These are phyloP conservation scores for Nomia melanderi DNA, from an alignment of 1,140 invertebrate genomes.

Conservation along the genomic window DNA sequence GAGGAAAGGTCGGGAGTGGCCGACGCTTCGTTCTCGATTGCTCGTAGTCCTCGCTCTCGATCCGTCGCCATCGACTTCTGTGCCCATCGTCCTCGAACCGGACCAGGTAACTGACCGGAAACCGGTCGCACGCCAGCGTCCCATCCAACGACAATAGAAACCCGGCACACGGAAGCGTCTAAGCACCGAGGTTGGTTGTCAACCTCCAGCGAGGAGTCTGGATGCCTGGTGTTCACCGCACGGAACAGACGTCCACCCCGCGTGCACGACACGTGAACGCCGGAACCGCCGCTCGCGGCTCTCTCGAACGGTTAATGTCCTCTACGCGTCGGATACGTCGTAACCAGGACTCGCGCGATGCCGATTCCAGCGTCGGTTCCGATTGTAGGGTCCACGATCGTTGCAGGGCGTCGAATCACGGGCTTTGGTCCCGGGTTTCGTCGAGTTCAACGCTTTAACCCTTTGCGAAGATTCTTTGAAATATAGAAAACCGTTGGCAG, in stretches of 20 bases:
- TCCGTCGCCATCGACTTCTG: background rate
- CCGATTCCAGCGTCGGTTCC: too few relatives aligned
- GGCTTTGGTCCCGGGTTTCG: too few relatives aligned
- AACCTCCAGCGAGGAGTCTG: constrained; percentile 11
- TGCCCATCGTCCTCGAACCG: background rate
- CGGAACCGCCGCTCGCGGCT: background rate
- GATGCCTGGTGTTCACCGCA: constrained; percentile 20
- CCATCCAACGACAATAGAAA: background rate
- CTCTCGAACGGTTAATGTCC: too few relatives aligned
- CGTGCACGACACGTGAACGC: constrained; percentile 21
- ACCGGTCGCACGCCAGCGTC: background rate
- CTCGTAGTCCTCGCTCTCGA: background rate
- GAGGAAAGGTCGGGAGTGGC: too few relatives aligned
- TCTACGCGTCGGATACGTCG: too few relatives aligned
- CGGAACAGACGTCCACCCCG: constrained; percentile 30
- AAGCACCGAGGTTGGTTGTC: constrained; percentile 30
- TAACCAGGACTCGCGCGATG: too few relatives aligned
- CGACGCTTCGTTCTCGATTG: too few relatives aligned
- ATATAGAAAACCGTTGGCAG: too few relatives aligned
- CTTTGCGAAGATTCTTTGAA: too few relatives aligned
- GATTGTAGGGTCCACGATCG: too few relatives aligned
- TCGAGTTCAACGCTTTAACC: too few relatives aligned
- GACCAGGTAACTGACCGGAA: background rate
- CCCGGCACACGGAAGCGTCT: constrained; percentile 19
- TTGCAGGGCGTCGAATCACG: too few relatives aligned